These are phyloP conservation scores for Ceraclea dissimilis DNA, from an alignment of 2,888 invertebrate species.

Conservation along the genomic window DNA sequence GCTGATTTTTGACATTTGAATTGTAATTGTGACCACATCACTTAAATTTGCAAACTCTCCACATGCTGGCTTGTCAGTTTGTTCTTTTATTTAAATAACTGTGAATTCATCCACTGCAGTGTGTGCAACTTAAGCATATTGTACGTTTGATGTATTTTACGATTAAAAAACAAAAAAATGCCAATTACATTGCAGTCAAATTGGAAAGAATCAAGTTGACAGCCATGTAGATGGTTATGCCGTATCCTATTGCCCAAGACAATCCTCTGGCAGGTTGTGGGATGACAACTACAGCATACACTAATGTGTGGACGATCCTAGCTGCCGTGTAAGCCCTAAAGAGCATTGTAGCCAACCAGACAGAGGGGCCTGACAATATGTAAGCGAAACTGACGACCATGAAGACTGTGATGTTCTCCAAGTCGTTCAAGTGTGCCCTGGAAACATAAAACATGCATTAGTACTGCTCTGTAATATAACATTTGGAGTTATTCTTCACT, in stretches of 20 bases:
- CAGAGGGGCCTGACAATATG: slow-evolving; percentile 47
- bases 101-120: neutral
- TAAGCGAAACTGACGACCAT: slow-evolving; percentile 50
- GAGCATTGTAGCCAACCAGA: slow-evolving; percentile 40
- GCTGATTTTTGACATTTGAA: no score
- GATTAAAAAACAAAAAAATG: no score
- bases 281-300: slow-evolving; percentile 55
- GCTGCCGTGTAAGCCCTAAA: slow-evolving; percentile 49
- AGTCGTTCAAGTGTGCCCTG: slow-evolving; percentile 61
- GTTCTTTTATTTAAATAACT: neutral
- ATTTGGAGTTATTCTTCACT: no score
- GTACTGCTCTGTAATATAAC: no score
- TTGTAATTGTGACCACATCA: no score
- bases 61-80: neutral
- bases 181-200: neutral
- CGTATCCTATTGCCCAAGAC: slow-evolving; percentile 37
- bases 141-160: no score
- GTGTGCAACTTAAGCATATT: no score
- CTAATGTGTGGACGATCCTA: slow-evolving; percentile 53
- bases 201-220: slow-evolving; percentile 15
- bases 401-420: slow-evolving; percentile 61
- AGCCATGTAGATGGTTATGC: slow-evolving; percentile 46
- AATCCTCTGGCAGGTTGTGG: slow-evolving; percentile 52
- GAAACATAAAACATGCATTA: neutral
- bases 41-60: neutral